Percentiles rank a stretch among this genome's conserved stretches.
These are phyloP conservation scores for Oostethus manadensis DNA, from an alignment of 2,113 vertebrate species.

Conservation along the genomic window DNA sequence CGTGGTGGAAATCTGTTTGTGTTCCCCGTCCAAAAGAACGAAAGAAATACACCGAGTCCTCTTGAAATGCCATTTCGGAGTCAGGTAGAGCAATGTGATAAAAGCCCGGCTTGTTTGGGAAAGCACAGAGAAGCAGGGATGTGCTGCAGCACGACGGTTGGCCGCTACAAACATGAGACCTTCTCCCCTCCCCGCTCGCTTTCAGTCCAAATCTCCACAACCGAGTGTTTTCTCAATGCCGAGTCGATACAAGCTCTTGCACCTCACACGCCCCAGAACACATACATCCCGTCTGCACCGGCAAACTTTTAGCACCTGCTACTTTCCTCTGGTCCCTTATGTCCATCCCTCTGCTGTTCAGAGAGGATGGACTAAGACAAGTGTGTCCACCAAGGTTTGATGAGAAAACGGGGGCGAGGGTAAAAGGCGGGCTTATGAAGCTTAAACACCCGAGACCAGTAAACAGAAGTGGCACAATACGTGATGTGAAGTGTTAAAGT, in stretches of 20 bases:
- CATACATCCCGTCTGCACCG: constrained; percentile 61
- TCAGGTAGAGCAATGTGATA: constrained; percentile 83
- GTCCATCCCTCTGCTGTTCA: constrained; percentile 57
- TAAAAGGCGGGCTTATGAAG: constrained; percentile 57
- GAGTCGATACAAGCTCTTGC: constrained; percentile 64
- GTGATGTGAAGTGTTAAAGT: no score
- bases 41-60: constrained; percentile 59
- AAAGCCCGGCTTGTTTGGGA: constrained; percentile 82
- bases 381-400: constrained; percentile 68
- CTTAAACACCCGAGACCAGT: constrained; percentile 20
- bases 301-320: constrained; percentile 78
- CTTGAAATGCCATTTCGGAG: constrained; percentile 81
- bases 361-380: constrained; percentile 56
- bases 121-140: constrained; percentile 38
- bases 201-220: constrained; percentile 18
- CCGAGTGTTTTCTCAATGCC: constrained; percentile 45
- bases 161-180: constrained; percentile 18
- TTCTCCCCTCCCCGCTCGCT: constrained; percentile 1
- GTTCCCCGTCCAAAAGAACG: constrained; percentile 61
- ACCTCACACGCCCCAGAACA: constrained; percentile 66
- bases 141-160: constrained; percentile 13
- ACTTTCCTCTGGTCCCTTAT: constrained; percentile 54
- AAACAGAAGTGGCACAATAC: constrained; percentile 1
- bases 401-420: constrained; percentile 53
- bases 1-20: constrained; percentile 81